Evolutionary conservation across 2,797 vertebrate species (phyloP), one percentile per base, ranked within the genome.

Genomic region (Smutsia temminckii): DNA sequence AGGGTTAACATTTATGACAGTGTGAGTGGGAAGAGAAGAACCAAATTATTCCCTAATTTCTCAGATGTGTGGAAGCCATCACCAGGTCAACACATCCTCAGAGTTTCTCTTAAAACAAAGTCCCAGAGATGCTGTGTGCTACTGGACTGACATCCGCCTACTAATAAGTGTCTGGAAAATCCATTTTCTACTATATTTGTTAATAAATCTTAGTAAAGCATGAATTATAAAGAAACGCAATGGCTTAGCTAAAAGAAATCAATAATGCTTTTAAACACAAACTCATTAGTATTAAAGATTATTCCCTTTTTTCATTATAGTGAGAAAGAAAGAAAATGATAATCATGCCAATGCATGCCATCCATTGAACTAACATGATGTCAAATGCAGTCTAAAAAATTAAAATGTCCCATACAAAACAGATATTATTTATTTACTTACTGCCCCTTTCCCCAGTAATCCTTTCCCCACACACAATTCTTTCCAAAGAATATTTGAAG

Each of bases 201-300:
- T 97, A 93, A 96, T 98, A 96, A 96, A 97, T 97, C 95, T 96
- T 95, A 87, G 94, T 96, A 97, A 97, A 95, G 75, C 89, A 90
- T 94, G 91, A 93, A 96, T 96, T 97, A 90, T 87, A 97, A 98
- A 96, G 89, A 97, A 97, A 95, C 88, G 51, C 21, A 49, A 83
- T 61, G 86, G 85, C 95, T 97, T 94, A 20, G 61, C 83, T 87
- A 86, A 84, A 87, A 96, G 77, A 91, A 97, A 98, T 97, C 96
- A 97, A 97, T 97, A 97, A 89, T 74, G 79, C 83, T 93, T 97
- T 97, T 97, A 96, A 97, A 97, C 77, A 94, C 84, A 95, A 96
- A 78, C 91, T 96, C 89, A 97, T 97, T 95, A 97, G 85, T 95
- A 96, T 96, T 96, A 96, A 95, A 96, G 79, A 97, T 81, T 88